These are phyloP conservation scores for Lordiphosa stackelbergi DNA, from an alignment of 1,140 invertebrate species.

Conservation along the genomic window DNA sequence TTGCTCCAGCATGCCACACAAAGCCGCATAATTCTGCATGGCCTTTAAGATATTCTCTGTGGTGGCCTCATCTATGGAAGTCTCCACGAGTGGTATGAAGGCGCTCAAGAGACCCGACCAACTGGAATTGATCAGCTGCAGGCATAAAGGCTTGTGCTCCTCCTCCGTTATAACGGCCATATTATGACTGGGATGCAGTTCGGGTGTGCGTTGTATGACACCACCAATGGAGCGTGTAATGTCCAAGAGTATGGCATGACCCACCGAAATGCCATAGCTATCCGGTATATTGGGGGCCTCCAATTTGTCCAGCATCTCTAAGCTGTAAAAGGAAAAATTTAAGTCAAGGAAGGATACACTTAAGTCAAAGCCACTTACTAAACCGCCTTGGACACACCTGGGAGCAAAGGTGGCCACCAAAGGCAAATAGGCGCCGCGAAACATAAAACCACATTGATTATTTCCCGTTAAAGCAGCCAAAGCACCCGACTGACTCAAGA, in stretches of 20 bases:
- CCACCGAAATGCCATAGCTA: conserved; percentile 96
- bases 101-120: conserved; percentile 96
- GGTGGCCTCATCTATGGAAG: conserved; percentile 94
- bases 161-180: conserved; percentile 78
- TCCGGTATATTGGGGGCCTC: conserved; percentile 95
- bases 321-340: conserved; percentile 79
- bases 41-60: conserved; percentile 94
- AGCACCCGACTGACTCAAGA: conserved; percentile 32
- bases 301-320: conserved; percentile 96
- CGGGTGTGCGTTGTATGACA: conserved; percentile 69
- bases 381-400: conserved; percentile 89
- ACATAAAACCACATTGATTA: conserved; percentile 94
- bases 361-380: conserved; percentile 83
- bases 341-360: too few relatives aligned
- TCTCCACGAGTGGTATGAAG: conserved; percentile 93
- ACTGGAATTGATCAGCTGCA: conserved; percentile 93
- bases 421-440: conserved; percentile 93
- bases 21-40: conserved; percentile 90
- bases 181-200: conserved; percentile 66
- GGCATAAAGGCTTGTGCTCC: conserved; percentile 80
- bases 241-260: conserved; percentile 94
- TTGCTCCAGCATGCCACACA: conserved; percentile 86
- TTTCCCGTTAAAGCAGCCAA: conserved; percentile 67
- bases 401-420: conserved; percentile 90
- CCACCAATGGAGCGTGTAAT: conserved; percentile 86